phyloP scores from a whole-genome alignment of 2,797 vertebrate genomes.

The Xenopus petersii region DNA sequence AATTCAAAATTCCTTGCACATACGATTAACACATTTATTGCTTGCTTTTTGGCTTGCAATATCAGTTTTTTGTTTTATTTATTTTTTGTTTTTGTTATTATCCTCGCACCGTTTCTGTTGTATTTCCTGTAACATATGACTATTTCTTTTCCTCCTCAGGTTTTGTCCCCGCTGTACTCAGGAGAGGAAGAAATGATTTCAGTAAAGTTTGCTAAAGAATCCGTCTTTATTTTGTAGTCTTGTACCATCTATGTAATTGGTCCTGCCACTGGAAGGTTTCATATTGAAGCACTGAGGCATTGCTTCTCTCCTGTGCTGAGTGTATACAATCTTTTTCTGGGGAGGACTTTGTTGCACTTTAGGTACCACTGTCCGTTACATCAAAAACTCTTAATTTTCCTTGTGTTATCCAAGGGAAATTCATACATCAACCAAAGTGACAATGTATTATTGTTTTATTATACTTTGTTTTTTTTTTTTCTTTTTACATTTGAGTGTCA shows the following conservation, averaged over 20 bases:
- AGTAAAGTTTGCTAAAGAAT: background rate
- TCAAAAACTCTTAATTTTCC: background rate
- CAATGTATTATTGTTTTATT: background rate
- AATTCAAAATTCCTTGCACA: too few relatives aligned
- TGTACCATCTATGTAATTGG: slow-evolving; percentile 16
- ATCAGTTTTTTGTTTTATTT: too few relatives aligned
- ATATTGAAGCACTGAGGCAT: slow-evolving; percentile 22
- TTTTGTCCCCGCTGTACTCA: slow-evolving; percentile 94
- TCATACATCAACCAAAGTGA: slow-evolving; percentile 20
- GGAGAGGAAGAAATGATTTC: slow-evolving; percentile 80
- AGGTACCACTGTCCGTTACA: slow-evolving; percentile 23
- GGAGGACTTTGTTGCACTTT: slow-evolving; percentile 34
- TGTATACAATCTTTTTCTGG: slow-evolving; percentile 15
- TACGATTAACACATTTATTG: too few relatives aligned
- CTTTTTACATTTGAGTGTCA: background rate
- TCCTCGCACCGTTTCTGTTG: too few relatives aligned
- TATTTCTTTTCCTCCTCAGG: slow-evolving; percentile 62
- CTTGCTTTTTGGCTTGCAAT: too few relatives aligned
- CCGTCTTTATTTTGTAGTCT: slow-evolving; percentile 13
- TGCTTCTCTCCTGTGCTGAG: slow-evolving; percentile 5
- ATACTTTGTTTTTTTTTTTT: background rate
- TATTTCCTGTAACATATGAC: background rate
- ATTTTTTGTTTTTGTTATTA: too few relatives aligned
- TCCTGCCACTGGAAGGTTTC: slow-evolving; percentile 26
- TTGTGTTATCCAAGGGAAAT: background rate